A percentile compares a stretch with the other conserved stretches of the same genome.
phyloP scores from a whole-genome alignment of 2,797 vertebrate genomes.

The Rhinophrynus dorsalis region DNA sequence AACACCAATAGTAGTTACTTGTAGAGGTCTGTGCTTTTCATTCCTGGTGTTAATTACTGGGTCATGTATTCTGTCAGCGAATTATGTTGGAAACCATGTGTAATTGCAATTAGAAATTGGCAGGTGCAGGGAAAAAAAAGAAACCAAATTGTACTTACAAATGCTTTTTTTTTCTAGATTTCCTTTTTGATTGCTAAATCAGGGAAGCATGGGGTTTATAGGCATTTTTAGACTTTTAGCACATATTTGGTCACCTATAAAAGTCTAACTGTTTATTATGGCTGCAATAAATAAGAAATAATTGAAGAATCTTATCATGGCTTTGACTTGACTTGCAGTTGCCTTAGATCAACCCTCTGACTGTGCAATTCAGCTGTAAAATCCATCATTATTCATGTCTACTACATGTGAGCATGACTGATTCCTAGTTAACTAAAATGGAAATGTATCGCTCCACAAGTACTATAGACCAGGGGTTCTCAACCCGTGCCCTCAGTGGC shows the following conservation, averaged over 20 bases:
- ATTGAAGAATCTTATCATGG: not conserved
- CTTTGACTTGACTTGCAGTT: not conserved
- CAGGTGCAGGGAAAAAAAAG: slow-evolving; percentile 13
- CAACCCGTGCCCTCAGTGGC: too few species aligned
- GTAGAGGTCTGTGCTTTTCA: not conserved
- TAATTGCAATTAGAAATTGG: slow-evolving; percentile 13
- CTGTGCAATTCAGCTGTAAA: too few species aligned
- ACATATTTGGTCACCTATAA: slow-evolving; percentile 13
- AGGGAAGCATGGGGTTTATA: slow-evolving; percentile 10
- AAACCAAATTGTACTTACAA: not conserved
- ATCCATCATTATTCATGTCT: too few species aligned
- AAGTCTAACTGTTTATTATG: slow-evolving; percentile 8
- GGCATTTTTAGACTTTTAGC: not conserved
- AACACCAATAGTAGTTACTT: too few species aligned
- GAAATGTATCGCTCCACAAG: too few species aligned
- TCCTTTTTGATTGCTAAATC: not conserved
- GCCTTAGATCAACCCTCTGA: too few species aligned
- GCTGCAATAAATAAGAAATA: not conserved
- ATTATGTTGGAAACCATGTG: slow-evolving; percentile 10
- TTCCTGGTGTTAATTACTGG: not conserved
- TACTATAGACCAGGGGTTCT: too few species aligned
- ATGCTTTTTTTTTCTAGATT: not conserved
- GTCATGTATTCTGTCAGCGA: not conserved
- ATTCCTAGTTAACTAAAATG: too few species aligned
- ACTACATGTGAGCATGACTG: too few species aligned